Conservation (phyloP, 2,888 invertebrate genomes). For the Limenitis camilla region DNA sequence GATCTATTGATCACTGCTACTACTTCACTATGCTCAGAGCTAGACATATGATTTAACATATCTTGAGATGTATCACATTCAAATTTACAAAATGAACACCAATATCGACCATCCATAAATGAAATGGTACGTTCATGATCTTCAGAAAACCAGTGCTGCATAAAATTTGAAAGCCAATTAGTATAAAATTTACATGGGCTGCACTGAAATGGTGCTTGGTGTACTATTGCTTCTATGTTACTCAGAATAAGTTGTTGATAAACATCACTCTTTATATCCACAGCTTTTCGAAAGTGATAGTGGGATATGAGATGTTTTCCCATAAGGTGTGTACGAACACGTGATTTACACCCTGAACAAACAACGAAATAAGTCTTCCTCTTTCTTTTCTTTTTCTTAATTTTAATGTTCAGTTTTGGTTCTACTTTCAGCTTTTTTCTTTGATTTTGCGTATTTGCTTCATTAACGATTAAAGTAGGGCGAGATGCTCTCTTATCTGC, state of each 20-base stretch:
- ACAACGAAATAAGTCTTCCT: conserved; percentile 76
- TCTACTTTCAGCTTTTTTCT: conserved; percentile 34
- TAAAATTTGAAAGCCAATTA: conserved; percentile 81
- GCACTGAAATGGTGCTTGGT: conserved; percentile 90
- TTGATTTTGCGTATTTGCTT: conserved; percentile 41
- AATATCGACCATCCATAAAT: conserved; percentile 75
- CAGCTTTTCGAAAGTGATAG: conserved; percentile 85
- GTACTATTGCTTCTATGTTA: conserved; percentile 84
- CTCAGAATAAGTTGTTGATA: conserved; percentile 80
- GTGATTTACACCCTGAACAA: conserved; percentile 83
- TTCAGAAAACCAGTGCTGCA: conserved; percentile 82
- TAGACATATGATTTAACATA: conserved; percentile 81
- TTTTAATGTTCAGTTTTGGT: conserved; percentile 34
- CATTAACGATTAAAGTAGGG: conserved; percentile 51
- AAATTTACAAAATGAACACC: conserved; percentile 84
- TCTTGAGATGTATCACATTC: conserved; percentile 76
- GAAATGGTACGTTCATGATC: conserved; percentile 72
- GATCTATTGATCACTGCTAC: conserved; percentile 85
- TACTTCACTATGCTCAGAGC: conserved; percentile 81
- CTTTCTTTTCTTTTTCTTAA: conserved; percentile 60
- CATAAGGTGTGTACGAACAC: conserved; percentile 79
- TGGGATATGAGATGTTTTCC: conserved; percentile 91
- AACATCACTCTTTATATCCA: conserved; percentile 71
- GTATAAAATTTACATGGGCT: conserved; percentile 88
- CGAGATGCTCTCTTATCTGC: conserved; percentile 47